phyloP scores from a whole-genome alignment of 2,888 invertebrate genomes.

The Chaetoderma sp. region DNA sequence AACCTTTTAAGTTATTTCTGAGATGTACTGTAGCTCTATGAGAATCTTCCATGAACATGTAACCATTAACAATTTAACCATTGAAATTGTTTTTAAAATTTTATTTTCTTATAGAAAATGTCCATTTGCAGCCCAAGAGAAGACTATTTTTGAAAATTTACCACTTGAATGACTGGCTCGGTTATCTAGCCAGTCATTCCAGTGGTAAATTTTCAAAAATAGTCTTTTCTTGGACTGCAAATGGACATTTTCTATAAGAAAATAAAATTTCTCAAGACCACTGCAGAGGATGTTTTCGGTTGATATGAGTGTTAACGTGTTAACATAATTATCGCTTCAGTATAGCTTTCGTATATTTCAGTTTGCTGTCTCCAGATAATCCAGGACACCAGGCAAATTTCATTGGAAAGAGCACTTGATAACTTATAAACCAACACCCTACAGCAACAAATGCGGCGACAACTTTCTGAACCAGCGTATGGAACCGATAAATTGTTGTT shows the following conservation, averaged over 20 bases:
- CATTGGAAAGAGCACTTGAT: slow-evolving; percentile 73
- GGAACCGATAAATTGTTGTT: slow-evolving; percentile 90
- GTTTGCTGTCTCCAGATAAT: slow-evolving; percentile 60
- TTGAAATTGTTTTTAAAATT: too few relatives aligned
- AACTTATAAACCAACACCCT: slow-evolving; percentile 90
- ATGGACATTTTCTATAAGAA: not conserved
- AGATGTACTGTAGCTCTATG: too few relatives aligned
- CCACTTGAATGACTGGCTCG: too few relatives aligned
- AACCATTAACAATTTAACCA: too few relatives aligned
- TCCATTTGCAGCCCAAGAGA: too few relatives aligned
- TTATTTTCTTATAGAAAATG: too few relatives aligned
- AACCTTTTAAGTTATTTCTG: too few relatives aligned
- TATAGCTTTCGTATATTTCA: slow-evolving; percentile 47
- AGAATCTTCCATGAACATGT: too few relatives aligned
- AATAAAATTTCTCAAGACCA: not conserved
- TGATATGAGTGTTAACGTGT: not conserved
- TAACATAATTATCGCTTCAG: not conserved
- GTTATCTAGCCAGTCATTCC: too few relatives aligned
- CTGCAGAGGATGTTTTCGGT: not conserved
- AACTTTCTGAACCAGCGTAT: slow-evolving; percentile 95
- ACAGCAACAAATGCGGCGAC: slow-evolving; percentile 88
- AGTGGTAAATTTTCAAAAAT: too few relatives aligned
- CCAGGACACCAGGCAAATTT: slow-evolving; percentile 54
- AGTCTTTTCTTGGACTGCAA: too few relatives aligned
- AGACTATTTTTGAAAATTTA: too few relatives aligned